Base-by-base conservation (phyloP, 2,113 vertebrate genomes). In the Chaetura pelagica region DNA sequence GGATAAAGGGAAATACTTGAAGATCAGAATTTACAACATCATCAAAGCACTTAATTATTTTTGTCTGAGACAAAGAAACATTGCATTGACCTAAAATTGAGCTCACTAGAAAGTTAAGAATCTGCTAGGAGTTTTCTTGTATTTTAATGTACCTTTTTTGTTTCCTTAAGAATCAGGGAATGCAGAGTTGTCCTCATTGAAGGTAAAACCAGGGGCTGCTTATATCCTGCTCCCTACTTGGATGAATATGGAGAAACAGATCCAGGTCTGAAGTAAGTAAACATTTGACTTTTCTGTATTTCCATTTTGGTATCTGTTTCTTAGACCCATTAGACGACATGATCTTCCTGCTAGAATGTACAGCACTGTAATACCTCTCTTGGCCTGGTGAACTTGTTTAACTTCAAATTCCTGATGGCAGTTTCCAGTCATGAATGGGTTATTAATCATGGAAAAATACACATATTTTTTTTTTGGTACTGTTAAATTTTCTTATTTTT, bases 201-300 rank as follows among this genome's bases (percentile, higher is more conserved):
- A 97, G 99, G 98, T 91, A 99, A 98, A 98, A 99, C 99, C 54
- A 98, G 99, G 96, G 99, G 99, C 78, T 99, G 99, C 96, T 98
- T 98, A 8, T 99, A 99, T 94, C 98, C 99, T 73, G 98, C 99
- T 78, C 99, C 99, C 34, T 99, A 99, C 93, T 98, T 99, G 94
- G 99, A 99, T 95, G 99, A 99, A 96, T 99, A 99, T 84, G 99
- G 99, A 95, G 99, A 99, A 98, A 99, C 99, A 46, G 99, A 99
- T 93, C 99, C 99, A 87, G 98, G 98, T 66, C 98, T 99, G 27
- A 98, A 97, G 99, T 99, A 98, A 98, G 98, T 96, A 66, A 61
- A 87, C 84, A 17, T 67, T 92, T 90, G 46, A 15, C 9, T 82
- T 67, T 52, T 21, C 22, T 64, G 4, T 15, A 4, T 61, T 64